Base-by-base conservation (phyloP, 2,113 vertebrate species). In the Sminthopsis crassicaudata region DNA sequence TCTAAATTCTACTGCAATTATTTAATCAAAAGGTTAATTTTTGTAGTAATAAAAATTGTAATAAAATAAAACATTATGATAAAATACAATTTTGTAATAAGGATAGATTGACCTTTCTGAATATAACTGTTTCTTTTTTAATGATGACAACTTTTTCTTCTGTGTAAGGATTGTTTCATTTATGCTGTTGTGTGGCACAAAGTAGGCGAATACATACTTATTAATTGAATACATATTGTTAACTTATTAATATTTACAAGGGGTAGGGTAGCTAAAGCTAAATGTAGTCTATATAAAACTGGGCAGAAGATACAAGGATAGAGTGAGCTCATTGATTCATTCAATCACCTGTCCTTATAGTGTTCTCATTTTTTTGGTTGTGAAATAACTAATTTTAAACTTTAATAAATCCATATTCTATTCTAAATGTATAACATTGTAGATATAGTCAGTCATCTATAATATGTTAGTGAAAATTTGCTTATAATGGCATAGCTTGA, bases 1-100 rank as follows among this genome's bases (percentile, higher is more conserved):
- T 91, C 92, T 93, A 96, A 92, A 96, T 8, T 55, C 89, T 94
- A 54, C 54, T 88, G 6, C 84, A 42, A 67, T 67, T 51, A 22
- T 91, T 53, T 30, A 55, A 92, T 92, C 93, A 93, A 92, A 88
- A 89, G 92, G 26, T 93, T 92, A 89, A 97, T 97, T 97, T 96
- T 60, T 67, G 14, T 36, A 67, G n/a, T 16, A 67, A 67, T 36
- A 67, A 2, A 27, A 67, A 67, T 67, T 67, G 30, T 67, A 67
- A 67, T 36, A 67, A 60, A 60, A 60, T 60, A 60, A 67, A 26
- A 57, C 50, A 27, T 57, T 57, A 57, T 26, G 27, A 57, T 57
- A 57, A 57, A 67, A 57, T 57, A 57, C 8, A 36, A 36, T 67
- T 67, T 67, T 67, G 60, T 94, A 91, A 96, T 96, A 92, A 94